phyloP scores from a whole-genome alignment of 2,113 vertebrate genomes.

The Neopipo cinnamomea region DNA sequence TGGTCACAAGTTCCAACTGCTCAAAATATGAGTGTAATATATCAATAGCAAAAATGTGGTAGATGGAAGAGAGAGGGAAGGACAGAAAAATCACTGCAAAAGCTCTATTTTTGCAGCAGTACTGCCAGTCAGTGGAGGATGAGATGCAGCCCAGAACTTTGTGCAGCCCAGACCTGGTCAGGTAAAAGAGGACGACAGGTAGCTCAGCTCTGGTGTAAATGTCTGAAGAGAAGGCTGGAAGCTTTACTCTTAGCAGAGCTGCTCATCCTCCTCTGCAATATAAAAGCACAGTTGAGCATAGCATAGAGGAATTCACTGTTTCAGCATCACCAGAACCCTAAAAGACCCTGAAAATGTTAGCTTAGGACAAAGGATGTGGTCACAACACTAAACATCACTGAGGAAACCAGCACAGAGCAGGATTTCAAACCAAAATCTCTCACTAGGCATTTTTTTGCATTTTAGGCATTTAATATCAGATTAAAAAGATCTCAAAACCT shows the following conservation, averaged over 20 bases:
- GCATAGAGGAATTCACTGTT: not conserved
- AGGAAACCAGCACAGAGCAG: not conserved
- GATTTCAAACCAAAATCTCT: not conserved
- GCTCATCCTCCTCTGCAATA: not conserved
- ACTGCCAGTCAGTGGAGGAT: not conserved
- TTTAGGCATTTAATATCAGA: not conserved
- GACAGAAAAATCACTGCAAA: not conserved
- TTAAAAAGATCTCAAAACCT: not conserved
- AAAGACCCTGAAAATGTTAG: not conserved
- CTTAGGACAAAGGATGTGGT: not conserved
- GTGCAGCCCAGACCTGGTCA: not conserved
- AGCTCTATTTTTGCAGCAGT: not conserved
- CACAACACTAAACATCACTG: not conserved
- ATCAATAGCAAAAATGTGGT: not conserved
- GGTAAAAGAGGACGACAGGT: not conserved
- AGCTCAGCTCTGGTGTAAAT: not conserved
- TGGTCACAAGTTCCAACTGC: not conserved
- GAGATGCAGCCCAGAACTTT: not conserved
- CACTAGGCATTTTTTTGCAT: not conserved
- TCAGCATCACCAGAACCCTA: not conserved
- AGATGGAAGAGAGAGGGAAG: not conserved
- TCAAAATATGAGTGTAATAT: not conserved
- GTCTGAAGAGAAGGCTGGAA: not conserved
- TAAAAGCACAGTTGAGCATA: accelerated
- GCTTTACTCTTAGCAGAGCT: not conserved